phyloP scores from a whole-genome alignment of 1,140 invertebrate species.

The Cydia strobilella region DNA sequence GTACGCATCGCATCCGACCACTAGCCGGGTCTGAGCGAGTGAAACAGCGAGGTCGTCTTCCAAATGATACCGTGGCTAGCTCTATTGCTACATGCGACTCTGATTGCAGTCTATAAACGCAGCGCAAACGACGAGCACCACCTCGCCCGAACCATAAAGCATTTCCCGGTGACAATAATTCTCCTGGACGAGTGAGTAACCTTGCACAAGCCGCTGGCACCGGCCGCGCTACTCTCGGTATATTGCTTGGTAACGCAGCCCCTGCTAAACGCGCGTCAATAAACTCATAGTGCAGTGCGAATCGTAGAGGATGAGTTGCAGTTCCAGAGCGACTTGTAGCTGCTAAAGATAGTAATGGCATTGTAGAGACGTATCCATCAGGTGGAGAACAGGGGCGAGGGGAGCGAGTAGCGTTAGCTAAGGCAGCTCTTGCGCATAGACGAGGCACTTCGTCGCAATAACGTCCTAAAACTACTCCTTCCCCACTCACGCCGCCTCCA shows the following conservation, averaged over 20 bases:
- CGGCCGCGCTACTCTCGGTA: conserved; percentile 48
- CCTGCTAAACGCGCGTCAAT: conserved; percentile 87
- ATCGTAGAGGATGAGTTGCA: conserved; percentile 84
- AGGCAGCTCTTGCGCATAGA: conserved; percentile 89
- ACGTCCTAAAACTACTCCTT: conserved; percentile 76
- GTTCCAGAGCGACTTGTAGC: conserved; percentile 83
- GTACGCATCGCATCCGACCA: conserved; percentile 75
- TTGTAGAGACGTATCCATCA: conserved; percentile 89
- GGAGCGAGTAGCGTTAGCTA: conserved; percentile 86
- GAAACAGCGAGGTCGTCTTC: conserved; percentile 78
- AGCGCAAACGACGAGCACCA: conserved; percentile 86
- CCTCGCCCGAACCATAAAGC: conserved; percentile 89
- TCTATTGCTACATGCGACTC: conserved; percentile 82
- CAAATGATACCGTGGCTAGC: conserved; percentile 64
- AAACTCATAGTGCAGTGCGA: conserved; percentile 89
- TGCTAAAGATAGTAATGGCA: conserved; percentile 65
- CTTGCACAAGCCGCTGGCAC: conserved; percentile 60
- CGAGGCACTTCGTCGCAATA: conserved; percentile 88
- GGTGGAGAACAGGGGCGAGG: conserved; percentile 87
- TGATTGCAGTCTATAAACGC: conserved; percentile 87
- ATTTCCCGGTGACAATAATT: conserved; percentile 84
- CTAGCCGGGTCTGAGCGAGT: conserved; percentile 87
- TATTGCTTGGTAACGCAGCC: conserved; percentile 47
- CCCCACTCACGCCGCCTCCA: conserved; percentile 63
- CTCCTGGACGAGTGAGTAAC: conserved; percentile 79